A percentile compares a stretch with the other conserved stretches of the same genome.
Conservation (phyloP, 37 sponge, comb jelly and placozoan species). For the Ianthella basta region DNA sequence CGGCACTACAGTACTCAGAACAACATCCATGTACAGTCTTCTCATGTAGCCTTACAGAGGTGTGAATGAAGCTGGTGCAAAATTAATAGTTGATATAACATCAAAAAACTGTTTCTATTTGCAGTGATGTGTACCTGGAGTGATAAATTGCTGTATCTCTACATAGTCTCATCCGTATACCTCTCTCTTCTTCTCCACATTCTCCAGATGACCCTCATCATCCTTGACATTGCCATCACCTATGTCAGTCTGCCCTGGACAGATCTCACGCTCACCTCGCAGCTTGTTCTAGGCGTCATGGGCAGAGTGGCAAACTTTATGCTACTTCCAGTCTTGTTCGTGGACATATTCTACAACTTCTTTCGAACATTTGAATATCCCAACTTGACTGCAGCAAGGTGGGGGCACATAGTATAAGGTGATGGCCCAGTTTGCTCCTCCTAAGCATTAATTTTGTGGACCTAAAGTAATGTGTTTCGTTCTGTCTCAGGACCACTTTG, state of each 20-base stretch:
- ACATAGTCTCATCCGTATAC: too few relatives aligned
- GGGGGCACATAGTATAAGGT: neutral
- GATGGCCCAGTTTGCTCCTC: neutral
- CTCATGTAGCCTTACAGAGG: too few relatives aligned
- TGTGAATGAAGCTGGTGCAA: too few relatives aligned
- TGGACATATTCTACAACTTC: neutral
- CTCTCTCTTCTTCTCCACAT: too few relatives aligned
- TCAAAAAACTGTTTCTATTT: too few relatives aligned
- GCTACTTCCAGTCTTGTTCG: neutral
- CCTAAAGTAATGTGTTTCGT: too few relatives aligned
- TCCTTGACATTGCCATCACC: neutral
- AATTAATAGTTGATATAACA: too few relatives aligned
- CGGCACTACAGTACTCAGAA: too few relatives aligned
- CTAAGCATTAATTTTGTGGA: too few relatives aligned
- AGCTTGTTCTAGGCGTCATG: neutral
- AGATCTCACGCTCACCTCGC: neutral
- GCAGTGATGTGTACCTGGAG: too few relatives aligned
- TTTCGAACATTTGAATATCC: neutral
- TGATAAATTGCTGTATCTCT: too few relatives aligned
- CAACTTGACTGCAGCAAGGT: neutral
- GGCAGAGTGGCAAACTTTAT: neutral
- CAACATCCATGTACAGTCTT: too few relatives aligned
- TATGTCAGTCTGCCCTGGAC: neutral
- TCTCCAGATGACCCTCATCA: neutral
- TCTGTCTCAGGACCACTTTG: neutral